Evolutionary conservation across 1,140 invertebrate species (phyloP), one percentile per base, ranked within the genome.

Genomic region (Drosophila santomea): DNA sequence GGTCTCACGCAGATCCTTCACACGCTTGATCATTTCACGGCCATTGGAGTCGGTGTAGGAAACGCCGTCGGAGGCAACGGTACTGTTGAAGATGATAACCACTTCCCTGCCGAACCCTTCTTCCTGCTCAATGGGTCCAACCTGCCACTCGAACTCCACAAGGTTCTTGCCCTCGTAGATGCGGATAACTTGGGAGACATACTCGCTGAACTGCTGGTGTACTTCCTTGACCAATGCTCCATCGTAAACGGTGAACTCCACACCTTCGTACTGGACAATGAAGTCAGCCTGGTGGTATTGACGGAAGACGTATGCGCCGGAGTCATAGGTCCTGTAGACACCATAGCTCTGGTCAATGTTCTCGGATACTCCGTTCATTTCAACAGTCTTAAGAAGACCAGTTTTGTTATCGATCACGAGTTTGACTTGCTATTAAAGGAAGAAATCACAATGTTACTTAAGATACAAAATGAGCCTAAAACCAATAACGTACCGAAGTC

Each of bases 1-100:
- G 96, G 96, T 7, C 41, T 96, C 95, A 35, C 98, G 93, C 67
- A 94, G 94, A 90, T 99, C 94, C 51, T 95, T 92, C 57, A 94
- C 93, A 57, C 98, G 94, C 80, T 95, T 95, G 48, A 99, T 86
- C 91, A 97, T 95, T 93, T 99, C 97, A 48, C 98, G 93, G 0
- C 98, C 98, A 92, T 99, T 99, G 1, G 97, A 96, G 92, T 99
- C 98, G 0, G 98, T 99, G 86, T 96, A 98, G 92, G 99, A 99
- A 1, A 94, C 93, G 0, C 94, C 94, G 7, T 95, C 93, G 0
- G 95, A 95, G 1, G 94, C 74, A 2, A 98, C 83, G 50, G 95
- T 93, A 4, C 95, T 95, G 12, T 93, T 93, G 62, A 96, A 98
- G 50, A 94, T 94, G 0, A 95, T 95, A 0, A 99, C 94, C 3